Conservation (phyloP, 2,113 vertebrate species). For the Etheostoma cragini region DNA sequence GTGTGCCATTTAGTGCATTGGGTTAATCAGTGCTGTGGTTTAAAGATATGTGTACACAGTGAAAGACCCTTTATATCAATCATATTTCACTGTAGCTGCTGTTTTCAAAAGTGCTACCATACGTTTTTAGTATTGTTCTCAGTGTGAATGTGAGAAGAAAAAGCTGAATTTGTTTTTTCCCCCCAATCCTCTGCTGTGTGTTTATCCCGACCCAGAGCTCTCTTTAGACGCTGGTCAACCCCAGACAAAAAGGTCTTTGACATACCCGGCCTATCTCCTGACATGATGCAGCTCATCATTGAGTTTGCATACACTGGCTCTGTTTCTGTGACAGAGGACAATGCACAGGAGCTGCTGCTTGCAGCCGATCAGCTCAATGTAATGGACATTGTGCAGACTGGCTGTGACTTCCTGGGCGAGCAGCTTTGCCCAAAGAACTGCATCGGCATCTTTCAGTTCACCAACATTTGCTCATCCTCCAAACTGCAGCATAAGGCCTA, state of each 20-base stretch:
- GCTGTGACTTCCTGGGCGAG: conserved; percentile 83
- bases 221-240: conserved; percentile 2
- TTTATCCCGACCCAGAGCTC: conserved; percentile 19
- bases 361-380: conserved; percentile 86
- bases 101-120: neutral
- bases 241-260: neutral
- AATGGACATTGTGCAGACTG: conserved; percentile 78
- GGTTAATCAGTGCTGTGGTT: too few relatives aligned
- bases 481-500: conserved; percentile 81
- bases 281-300: conserved; percentile 55
- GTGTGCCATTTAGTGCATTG: too few relatives aligned
- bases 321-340: conserved; percentile 76
- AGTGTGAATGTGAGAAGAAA: neutral
- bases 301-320: conserved; percentile 51
- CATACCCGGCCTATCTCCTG: conserved; percentile 13
- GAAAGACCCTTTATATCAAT: neutral
- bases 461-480: conserved; percentile 21
- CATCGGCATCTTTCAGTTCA: conserved; percentile 81
- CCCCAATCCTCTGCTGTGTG: neutral
- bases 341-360: conserved; percentile 77
- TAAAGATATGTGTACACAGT: too few relatives aligned
- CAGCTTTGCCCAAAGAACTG: conserved; percentile 84
- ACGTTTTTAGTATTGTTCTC: neutral
- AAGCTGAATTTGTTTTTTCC: neutral
- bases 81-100: neutral